These are phyloP conservation scores for Sinocyclocheilus anophthalmus DNA, from an alignment of 2,113 vertebrate species.

Conservation along the genomic window DNA sequence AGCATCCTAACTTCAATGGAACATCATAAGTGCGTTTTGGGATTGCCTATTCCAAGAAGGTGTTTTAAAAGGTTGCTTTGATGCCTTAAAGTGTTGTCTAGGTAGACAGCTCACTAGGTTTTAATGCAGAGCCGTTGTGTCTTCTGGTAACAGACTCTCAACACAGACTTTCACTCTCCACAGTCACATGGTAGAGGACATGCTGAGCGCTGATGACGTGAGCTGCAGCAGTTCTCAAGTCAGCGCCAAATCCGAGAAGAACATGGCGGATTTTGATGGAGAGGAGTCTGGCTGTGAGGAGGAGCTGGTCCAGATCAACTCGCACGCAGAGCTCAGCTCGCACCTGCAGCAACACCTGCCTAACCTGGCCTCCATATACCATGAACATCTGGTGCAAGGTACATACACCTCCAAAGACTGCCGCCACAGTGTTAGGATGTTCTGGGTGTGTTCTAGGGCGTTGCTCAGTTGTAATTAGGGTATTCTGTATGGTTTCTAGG, in stretches of 20 bases:
- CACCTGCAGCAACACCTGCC: conserved; percentile 98
- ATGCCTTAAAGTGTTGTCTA: neutral
- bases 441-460: too few relatives aligned
- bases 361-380: conserved; percentile 97
- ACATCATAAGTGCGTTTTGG: too few relatives aligned
- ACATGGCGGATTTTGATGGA: conserved; percentile 99
- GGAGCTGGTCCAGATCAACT: conserved; percentile 97
- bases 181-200: conserved; percentile 96
- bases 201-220: conserved; percentile 97
- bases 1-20: too few relatives aligned
- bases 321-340: conserved; percentile 96
- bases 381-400: conserved; percentile 97
- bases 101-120: neutral
- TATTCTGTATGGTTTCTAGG: too few relatives aligned
- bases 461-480: too few relatives aligned
- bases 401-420: conserved; percentile 6
- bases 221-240: conserved; percentile 99
- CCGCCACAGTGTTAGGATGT: neutral
- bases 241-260: conserved; percentile 99
- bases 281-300: conserved; percentile 99
- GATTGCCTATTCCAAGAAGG: neutral
- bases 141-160: neutral
- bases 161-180: neutral
- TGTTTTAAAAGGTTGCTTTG: neutral
- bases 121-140: neutral